These are phyloP conservation scores for Euplexia lucipara DNA, from an alignment of 2,888 invertebrate species.

Conservation along the genomic window DNA sequence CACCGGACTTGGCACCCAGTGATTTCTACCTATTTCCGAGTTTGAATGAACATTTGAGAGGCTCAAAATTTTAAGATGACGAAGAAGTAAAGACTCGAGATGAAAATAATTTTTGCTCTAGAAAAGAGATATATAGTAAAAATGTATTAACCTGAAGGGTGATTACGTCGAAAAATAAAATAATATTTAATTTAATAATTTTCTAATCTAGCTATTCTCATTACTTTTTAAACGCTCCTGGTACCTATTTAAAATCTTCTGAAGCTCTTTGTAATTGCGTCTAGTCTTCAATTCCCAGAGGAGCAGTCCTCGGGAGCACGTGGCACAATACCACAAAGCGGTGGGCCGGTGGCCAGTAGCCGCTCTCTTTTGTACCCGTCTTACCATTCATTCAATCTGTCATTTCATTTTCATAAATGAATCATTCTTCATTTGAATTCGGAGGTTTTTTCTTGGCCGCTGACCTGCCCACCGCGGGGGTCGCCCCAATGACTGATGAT, in stretches of 20 bases:
- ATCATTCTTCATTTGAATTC: constrained; percentile 90
- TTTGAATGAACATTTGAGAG: no score
- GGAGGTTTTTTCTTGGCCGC: constrained; percentile 85
- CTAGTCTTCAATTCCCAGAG: constrained; percentile 65
- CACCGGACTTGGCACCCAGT: no score
- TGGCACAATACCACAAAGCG: constrained; percentile 77
- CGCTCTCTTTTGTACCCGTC: constrained; percentile 79
- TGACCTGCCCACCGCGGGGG: constrained; percentile 89
- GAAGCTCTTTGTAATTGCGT: constrained; percentile 9
- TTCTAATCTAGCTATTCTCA: no score
- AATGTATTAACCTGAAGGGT: no score
- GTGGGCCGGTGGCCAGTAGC: constrained; percentile 84
- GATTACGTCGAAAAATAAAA: no score
- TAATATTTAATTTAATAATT: no score
- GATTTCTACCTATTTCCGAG: no score
- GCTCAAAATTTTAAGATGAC: no score
- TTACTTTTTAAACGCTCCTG: neutral
- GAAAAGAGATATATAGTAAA: no score
- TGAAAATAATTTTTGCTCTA: no score
- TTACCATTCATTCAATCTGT: constrained; percentile 88
- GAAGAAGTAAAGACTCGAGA: no score
- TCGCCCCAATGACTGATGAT: constrained; percentile 87
- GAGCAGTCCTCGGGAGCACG: constrained; percentile 75
- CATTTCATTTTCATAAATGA: constrained; percentile 91
- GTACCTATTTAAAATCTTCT: neutral